phyloP scores from a whole-genome alignment of 2,888 invertebrate genomes.

The Xestia c-nigrum region DNA sequence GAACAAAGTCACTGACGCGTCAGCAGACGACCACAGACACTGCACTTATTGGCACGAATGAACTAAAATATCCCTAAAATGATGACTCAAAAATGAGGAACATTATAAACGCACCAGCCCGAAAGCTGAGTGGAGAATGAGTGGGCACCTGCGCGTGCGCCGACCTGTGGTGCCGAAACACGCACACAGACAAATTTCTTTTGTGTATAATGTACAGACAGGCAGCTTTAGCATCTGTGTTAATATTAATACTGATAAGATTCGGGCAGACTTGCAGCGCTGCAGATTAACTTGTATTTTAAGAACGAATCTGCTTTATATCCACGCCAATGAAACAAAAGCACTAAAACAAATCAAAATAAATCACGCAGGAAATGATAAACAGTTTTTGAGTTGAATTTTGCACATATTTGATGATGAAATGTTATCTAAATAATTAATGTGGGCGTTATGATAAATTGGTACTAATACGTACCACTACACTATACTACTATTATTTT shows the following conservation, averaged over 20 bases:
- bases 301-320: slow-evolving; percentile 49
- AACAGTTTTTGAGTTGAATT: not conserved
- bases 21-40: slow-evolving; percentile 5
- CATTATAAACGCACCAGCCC: slow-evolving; percentile 37
- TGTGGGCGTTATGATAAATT: not conserved
- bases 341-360: slow-evolving; percentile 12
- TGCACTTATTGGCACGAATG: slow-evolving; percentile 6
- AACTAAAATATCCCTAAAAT: slow-evolving; percentile 33
- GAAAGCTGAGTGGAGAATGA: slow-evolving; percentile 59
- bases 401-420: not conserved
- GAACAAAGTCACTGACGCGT: not conserved
- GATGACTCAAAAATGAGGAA: slow-evolving; percentile 20
- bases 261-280: slow-evolving; percentile 30
- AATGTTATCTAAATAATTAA: not conserved
- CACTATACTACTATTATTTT: not conserved
- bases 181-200: slow-evolving; percentile 46
- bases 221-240: slow-evolving; percentile 22
- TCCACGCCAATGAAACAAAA: slow-evolving; percentile 24
- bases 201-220: slow-evolving; percentile 16
- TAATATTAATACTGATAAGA: slow-evolving; percentile 48
- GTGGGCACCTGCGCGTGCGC: slow-evolving; percentile 60
- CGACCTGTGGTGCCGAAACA: slow-evolving; percentile 58
- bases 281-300: slow-evolving; percentile 50
- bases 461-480: not conserved
- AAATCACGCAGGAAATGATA: slow-evolving; percentile 18